Evolutionary conservation across 1,140 invertebrate genomes (phyloP), one percentile per base, ranked within the genome.

Genomic region (Ips typographus): DNA sequence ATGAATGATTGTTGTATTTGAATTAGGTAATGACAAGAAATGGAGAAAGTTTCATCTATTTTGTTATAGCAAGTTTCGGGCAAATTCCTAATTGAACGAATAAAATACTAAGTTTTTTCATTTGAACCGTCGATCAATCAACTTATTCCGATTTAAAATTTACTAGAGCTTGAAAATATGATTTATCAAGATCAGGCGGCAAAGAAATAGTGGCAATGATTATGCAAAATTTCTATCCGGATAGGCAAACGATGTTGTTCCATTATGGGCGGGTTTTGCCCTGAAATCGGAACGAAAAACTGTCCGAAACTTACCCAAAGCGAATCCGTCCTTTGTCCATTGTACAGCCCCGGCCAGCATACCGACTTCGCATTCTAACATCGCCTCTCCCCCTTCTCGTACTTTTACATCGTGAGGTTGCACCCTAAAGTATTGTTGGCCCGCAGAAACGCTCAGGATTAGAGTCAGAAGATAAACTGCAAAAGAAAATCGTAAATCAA

Each of bases 291-390:
- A 22, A 22, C 22, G 22, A 22, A 22, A 22, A 22, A 22, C 22
- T 22, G 22, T 22, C 22, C 22, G 22, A 22, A 22, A 22, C 22
- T 49, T 84, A 91, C 95, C 94, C 72, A 96, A 85, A 40, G 92
- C 93, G 79, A 96, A 95, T 66, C 94, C 94, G 82, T 96, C 94
- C 81, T 96, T 96, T 56, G 93, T 93, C 95, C 95, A 98, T 78
- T 97, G 95, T 64, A 96, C 93, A 71, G 87, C 86, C 8, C 95
- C 95, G 22, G 87, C 89, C 74, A 91, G 83, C 81, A 96, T 91
- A 44, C 89, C 87, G 8, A 97, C 89, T 75, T 92, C 91, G 81
- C 95, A 98, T 71, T 90, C 87, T 72, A 97, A 83, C 66, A 91
- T 88, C 1, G 92, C 90, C 73, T 92, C 91, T 3, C 90, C 85